Evolutionary conservation across 2,888 invertebrate species (phyloP), one percentile per base, ranked within the genome.

Genomic region (Eupelmus urozonus): DNA sequence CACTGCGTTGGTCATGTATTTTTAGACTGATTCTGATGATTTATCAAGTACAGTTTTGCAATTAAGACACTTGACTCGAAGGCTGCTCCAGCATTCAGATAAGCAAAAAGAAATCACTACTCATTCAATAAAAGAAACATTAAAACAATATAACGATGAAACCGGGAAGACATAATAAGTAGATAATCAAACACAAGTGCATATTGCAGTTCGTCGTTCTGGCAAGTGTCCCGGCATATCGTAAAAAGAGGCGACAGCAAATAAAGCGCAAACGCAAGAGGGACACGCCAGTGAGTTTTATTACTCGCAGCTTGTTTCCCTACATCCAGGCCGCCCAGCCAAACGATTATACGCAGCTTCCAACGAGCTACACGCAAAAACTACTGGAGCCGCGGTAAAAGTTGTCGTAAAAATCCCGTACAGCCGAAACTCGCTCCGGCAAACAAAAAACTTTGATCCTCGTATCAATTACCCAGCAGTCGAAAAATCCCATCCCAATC

Each of bases 311-410:
- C 62, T 72, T 11, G 53, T 53, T 53, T 53, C 20, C 2, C 4
- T 53, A 53, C 13, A 3, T 45, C 9, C 11, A 18, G 29, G 40
- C 11, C 18, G 53, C 18, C 5, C 29, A 60, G 4, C 16, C 5
- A 18, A 29, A 34, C 29, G 34, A 18, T n/a, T 53, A 57, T 57
- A 69, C n/a, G 53, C 34, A 34, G 34, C 34, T 5, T 9, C 53
- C 34, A 49, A 49, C 70, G 29, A 70, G 59, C 57, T 29, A 49
- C 70, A 55, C 7, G 13, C 2, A 53, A 53, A 29, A 59, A 70
- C 42, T 70, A 70, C 40, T 87, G 85, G 18, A 18, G 34, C 11
- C 57, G 69, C 7, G 23, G 40, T 71, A 71, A 71, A 57, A 71
- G 23, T 23, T 34, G 51, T 71, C 71, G 60, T 71, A 71, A 71